Evolutionary conservation across 2,797 vertebrate genomes (phyloP).

Genomic region (Sebastes minor): DNA sequence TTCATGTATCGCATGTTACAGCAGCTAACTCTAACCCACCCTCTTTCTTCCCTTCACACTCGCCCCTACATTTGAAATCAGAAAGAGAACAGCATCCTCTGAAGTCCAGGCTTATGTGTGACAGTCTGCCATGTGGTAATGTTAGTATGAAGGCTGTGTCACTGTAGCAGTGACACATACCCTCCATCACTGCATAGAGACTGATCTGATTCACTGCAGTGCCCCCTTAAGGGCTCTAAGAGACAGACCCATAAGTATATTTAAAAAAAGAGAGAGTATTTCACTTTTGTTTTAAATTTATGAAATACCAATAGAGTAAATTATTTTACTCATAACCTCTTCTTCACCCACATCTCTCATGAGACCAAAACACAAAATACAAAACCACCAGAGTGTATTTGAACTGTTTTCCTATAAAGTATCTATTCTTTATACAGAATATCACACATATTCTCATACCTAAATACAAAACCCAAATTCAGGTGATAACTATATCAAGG

Average conservation of each 20-base stretch:
- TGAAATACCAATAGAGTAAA: background rate
- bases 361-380: background rate
- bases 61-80: background rate
- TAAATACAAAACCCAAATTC: background rate
- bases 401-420: background rate
- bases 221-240: background rate
- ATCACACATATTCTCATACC: background rate
- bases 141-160: background rate
- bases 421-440: background rate
- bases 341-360: background rate
- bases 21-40: background rate
- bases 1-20: conserved; percentile 1
- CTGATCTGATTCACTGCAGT: background rate
- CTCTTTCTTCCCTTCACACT: background rate
- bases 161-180: background rate
- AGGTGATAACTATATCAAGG: background rate
- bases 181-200: background rate
- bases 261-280: background rate
- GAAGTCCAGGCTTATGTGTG: background rate
- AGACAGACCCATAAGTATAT: background rate
- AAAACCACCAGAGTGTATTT: background rate
- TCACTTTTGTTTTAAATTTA: background rate
- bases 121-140: background rate
- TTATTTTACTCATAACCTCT: background rate
- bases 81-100: background rate